A percentile compares a stretch with the other conserved stretches of the same genome.
Evolutionary conservation across 2,888 invertebrate species (phyloP).

Genomic region (Aphrophora alni): DNA sequence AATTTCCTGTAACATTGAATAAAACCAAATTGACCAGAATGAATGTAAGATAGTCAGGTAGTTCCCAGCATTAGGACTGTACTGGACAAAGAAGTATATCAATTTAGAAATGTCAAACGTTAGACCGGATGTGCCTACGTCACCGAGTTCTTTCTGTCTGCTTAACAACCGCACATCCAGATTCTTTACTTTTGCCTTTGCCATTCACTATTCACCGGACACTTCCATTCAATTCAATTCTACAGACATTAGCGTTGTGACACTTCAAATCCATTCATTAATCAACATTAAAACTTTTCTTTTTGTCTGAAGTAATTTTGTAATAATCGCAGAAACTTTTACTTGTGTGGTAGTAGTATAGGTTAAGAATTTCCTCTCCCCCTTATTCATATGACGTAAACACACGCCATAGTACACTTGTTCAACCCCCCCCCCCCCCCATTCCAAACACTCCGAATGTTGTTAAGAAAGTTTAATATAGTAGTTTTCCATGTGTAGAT

Average conservation of each 20-base stretch:
- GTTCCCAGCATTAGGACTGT: background rate
- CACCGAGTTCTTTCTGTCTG: background rate
- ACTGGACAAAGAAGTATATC: background rate
- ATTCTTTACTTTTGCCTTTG: background rate
- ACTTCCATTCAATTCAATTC: background rate
- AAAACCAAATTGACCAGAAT: too few relatives aligned
- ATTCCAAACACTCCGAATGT: too few relatives aligned
- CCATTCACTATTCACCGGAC: background rate
- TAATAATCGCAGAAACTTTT: too few relatives aligned
- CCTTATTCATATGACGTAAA: too few relatives aligned
- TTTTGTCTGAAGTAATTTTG: too few relatives aligned
- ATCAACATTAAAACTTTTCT: background rate
- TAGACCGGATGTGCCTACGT: background rate
- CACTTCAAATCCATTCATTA: background rate
- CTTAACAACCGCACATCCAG: background rate
- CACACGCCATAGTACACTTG: too few relatives aligned
- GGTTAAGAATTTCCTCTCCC: too few relatives aligned
- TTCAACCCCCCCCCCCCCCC: too few relatives aligned
- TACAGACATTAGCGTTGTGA: background rate
- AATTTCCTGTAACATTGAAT: too few relatives aligned
- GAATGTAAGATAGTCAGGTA: background rate
- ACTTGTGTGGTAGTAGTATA: too few relatives aligned
- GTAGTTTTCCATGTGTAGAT: too few relatives aligned
- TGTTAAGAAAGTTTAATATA: too few relatives aligned
- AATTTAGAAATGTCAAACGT: background rate